Evolutionary conservation across 2,113 vertebrate species (phyloP).

Genomic region (Apeltes quadracus): DNA sequence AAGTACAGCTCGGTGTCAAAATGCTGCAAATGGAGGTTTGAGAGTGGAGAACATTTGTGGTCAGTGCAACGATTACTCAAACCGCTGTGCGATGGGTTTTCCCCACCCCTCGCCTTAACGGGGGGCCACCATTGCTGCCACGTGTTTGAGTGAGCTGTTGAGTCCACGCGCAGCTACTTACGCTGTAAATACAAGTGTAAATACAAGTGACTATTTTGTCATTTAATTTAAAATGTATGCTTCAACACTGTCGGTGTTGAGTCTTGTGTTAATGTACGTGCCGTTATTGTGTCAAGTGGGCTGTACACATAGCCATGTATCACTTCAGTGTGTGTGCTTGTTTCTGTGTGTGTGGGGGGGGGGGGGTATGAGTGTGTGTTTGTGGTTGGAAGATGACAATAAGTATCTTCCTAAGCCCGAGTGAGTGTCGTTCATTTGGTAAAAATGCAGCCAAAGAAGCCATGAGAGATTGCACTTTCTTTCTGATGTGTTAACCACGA

Average conservation of each 20-base stretch:
- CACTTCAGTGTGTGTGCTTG: neutral
- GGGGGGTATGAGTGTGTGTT: neutral
- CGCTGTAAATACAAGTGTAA: neutral
- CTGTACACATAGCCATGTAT: neutral
- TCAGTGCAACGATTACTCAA: conserved; percentile 13
- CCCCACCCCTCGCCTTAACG: conserved; percentile 24
- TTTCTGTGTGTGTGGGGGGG: conserved; percentile 14
- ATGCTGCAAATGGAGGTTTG: conserved; percentile 8
- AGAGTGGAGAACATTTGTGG: conserved; percentile 41
- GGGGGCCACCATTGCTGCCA: conserved; percentile 1
- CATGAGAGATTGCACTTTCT: conserved; percentile 3
- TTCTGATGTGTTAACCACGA: conserved; percentile 26
- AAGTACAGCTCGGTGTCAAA: conserved; percentile 36
- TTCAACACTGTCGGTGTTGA: neutral
- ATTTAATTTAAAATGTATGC: neutral
- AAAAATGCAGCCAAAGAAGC: neutral
- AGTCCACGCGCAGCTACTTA: neutral
- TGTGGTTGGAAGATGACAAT: conserved; percentile 3
- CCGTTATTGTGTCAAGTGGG: neutral
- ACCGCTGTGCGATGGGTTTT: conserved; percentile 54
- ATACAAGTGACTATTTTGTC: neutral
- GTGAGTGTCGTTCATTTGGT: neutral
- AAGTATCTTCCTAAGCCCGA: neutral
- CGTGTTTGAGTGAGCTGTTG: conserved; percentile 8
- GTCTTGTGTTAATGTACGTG: neutral